phyloP scores from a whole-genome alignment of 64 coral and sea anemone genomes.

The Porites australiensis region DNA sequence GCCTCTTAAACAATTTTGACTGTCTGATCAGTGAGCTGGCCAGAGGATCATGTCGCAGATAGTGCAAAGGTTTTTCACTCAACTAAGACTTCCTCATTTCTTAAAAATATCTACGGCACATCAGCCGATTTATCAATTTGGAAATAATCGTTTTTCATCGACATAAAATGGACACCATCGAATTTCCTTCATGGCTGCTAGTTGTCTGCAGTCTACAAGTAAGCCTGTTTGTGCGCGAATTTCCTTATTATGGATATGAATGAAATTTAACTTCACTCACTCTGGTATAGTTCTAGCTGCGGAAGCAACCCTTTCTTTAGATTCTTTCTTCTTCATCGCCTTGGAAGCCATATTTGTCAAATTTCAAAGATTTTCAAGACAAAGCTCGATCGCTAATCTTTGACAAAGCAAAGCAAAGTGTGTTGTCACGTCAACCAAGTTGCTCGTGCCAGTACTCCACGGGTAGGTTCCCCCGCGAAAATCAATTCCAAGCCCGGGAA shows the following conservation, averaged over 20 bases:
- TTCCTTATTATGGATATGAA: not conserved
- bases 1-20: too few species aligned
- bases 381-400: not conserved
- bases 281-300: slow-evolving; percentile 81
- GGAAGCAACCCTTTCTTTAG: slow-evolving; percentile 90
- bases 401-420: slow-evolving; percentile 9
- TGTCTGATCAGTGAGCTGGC: too few species aligned
- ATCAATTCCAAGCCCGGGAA: too few species aligned
- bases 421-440: slow-evolving; percentile 45
- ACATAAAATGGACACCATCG: not conserved
- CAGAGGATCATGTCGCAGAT: too few species aligned
- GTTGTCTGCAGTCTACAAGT: too few species aligned
- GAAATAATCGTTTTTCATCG: not conserved
- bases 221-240: not conserved
- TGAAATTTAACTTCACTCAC: slow-evolving; percentile 54
- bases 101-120: too few species aligned
- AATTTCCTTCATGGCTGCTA: too few species aligned
- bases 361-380: slow-evolving; percentile 26
- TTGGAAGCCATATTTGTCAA: slow-evolving; percentile 88
- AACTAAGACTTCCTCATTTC: too few species aligned
- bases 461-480: not conserved
- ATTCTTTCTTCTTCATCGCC: slow-evolving; percentile 99
- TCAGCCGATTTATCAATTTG: too few species aligned
- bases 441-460: not conserved
- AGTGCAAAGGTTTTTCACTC: too few species aligned